Conservation (phyloP, 2,113 vertebrate genomes). For the Oncorhynchus tshawytscha region DNA sequence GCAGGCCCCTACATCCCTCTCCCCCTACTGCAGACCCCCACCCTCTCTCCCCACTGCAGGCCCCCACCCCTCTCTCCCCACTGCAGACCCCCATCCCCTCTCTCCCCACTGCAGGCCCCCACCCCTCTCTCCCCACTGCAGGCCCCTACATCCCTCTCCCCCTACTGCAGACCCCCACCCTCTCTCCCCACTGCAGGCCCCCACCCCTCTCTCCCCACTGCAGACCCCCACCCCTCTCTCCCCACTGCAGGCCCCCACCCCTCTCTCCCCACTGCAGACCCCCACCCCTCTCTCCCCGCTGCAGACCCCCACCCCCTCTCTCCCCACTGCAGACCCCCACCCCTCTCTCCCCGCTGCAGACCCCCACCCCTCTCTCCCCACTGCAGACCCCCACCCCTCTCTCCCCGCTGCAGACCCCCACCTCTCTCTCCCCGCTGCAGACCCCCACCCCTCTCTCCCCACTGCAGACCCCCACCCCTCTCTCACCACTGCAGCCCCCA, state of each 20-base stretch:
- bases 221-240: conserved; percentile 26
- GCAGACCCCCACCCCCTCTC: background rate
- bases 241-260: background rate
- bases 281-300: background rate
- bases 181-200: background rate
- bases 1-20: too few species aligned
- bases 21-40: background rate
- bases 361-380: background rate
- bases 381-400: conserved; percentile 11
- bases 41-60: too few species aligned
- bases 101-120: background rate
- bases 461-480: background rate
- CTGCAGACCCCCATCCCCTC: background rate
- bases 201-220: too few species aligned
- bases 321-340: background rate
- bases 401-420: too few species aligned
- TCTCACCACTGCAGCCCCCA: conserved; percentile 21
- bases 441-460: background rate
- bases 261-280: background rate
- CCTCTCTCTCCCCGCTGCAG: background rate
- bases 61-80: background rate
- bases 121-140: too few species aligned
- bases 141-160: too few species aligned
- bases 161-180: conserved; percentile 4
- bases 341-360: too few species aligned